A percentile compares a stretch with the other conserved stretches of the same genome.
These are phyloP conservation scores for Drymodes brunneopygia DNA, from an alignment of 2,113 vertebrate species.

Conservation along the genomic window DNA sequence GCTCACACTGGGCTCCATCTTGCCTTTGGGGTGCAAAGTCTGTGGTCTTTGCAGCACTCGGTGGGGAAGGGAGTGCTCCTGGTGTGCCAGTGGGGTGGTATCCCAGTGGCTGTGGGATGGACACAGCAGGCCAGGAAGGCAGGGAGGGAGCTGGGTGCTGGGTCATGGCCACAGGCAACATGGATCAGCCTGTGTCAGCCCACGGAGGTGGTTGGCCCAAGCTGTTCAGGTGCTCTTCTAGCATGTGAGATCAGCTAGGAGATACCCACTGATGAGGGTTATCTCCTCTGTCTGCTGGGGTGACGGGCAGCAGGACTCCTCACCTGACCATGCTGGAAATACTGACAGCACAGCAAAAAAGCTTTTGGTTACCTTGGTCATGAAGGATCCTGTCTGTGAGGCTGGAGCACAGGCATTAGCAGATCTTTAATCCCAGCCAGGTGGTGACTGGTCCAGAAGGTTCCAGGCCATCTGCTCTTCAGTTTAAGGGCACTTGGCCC, in stretches of 20 bases:
- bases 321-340: background rate
- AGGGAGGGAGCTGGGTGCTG: background rate
- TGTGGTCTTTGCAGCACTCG: background rate
- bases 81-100: background rate
- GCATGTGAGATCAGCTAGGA: background rate
- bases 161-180: fast-evolving
- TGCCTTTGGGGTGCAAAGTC: background rate
- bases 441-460: fast-evolving
- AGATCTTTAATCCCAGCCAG: background rate
- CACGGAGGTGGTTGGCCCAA: background rate
- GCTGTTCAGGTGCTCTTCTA: background rate
- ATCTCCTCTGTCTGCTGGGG: background rate
- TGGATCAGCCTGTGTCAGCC: background rate
- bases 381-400: background rate
- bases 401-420: background rate
- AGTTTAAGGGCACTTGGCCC: background rate
- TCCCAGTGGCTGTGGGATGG: background rate
- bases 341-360: background rate
- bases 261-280: background rate
- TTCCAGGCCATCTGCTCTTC: background rate
- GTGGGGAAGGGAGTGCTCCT: background rate
- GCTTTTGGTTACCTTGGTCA: background rate
- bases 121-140: background rate
- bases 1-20: background rate
- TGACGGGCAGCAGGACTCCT: background rate